Evolutionary conservation across 2,113 vertebrate genomes (phyloP).

Genomic region (Sebastes schlegelii): DNA sequence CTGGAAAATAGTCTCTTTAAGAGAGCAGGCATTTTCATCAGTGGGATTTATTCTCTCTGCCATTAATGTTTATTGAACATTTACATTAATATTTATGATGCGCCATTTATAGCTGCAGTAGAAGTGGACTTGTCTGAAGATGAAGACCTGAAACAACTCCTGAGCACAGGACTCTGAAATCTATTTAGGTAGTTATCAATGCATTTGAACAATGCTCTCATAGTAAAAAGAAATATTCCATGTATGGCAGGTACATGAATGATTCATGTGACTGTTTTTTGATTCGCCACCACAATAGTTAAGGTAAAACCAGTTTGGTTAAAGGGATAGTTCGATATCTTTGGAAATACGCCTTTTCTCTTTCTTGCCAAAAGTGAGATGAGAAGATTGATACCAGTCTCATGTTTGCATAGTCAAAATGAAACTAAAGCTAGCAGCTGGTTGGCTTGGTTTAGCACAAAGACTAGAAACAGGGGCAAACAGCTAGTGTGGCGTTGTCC

Average conservation of each 20-base stretch:
- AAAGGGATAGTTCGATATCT: not conserved
- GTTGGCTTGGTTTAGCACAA: not conserved
- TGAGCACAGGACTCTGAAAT: not conserved
- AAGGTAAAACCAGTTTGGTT: not conserved
- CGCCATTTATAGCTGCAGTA: slow-evolving; percentile 9
- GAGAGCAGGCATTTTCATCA: slow-evolving; percentile 33
- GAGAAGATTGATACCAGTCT: not conserved
- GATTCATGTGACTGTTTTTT: not conserved
- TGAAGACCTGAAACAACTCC: not conserved
- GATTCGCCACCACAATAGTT: not conserved
- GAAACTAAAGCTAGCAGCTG: not conserved
- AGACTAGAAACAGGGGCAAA: not conserved
- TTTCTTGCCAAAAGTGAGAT: not conserved
- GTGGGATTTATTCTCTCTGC: slow-evolving; percentile 36
- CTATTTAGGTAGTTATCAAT: slow-evolving; percentile 3
- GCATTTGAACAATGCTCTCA: not conserved
- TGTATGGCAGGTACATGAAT: not conserved
- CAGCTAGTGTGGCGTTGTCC: not conserved
- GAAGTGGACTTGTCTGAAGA: slow-evolving; percentile 19
- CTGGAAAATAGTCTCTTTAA: slow-evolving; percentile 52
- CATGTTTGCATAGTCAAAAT: not conserved
- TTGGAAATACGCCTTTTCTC: not conserved
- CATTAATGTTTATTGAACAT: slow-evolving; percentile 50
- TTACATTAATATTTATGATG: slow-evolving; percentile 48
- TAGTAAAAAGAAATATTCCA: not conserved